Evolutionary conservation across 2,797 vertebrate genomes (phyloP).

Genomic region (Brachyalestes nurse): DNA sequence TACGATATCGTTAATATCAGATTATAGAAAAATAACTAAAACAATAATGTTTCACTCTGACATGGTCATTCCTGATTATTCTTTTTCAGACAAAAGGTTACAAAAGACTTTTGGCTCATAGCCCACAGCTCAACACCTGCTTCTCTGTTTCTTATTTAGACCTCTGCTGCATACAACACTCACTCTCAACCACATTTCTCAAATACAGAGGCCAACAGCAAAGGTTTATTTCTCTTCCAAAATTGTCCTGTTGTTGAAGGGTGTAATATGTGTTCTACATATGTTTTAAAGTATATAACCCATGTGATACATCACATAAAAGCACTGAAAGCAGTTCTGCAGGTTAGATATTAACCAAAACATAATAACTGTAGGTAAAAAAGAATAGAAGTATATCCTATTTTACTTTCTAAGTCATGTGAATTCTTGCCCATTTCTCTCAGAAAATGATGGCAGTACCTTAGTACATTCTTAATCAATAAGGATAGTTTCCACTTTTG

Average conservation of each 20-base stretch:
- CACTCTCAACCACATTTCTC: too few relatives aligned
- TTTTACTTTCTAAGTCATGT: too few relatives aligned
- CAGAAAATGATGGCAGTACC: not conserved
- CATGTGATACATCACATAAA: too few relatives aligned
- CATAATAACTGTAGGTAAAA: too few relatives aligned
- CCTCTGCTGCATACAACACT: not conserved
- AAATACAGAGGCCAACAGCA: too few relatives aligned
- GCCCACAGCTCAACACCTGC: constrained; percentile 15
- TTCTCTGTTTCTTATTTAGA: not conserved
- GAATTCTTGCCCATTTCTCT: not conserved
- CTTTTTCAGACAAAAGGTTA: not conserved
- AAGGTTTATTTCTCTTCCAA: too few relatives aligned
- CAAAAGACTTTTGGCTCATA: not conserved
- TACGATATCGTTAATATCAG: not conserved
- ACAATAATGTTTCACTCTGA: not conserved
- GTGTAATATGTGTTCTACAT: too few relatives aligned
- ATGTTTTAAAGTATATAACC: too few relatives aligned
- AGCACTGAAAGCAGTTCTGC: too few relatives aligned
- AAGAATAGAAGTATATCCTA: too few relatives aligned
- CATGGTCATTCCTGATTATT: not conserved
- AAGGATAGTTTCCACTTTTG: not conserved
- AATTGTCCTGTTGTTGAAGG: too few relatives aligned
- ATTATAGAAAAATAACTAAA: not conserved
- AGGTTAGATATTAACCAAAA: too few relatives aligned
- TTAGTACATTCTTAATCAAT: not conserved